Evolutionary conservation across 2,888 invertebrate species (phyloP).

Genomic region (Nemoura dubitans): DNA sequence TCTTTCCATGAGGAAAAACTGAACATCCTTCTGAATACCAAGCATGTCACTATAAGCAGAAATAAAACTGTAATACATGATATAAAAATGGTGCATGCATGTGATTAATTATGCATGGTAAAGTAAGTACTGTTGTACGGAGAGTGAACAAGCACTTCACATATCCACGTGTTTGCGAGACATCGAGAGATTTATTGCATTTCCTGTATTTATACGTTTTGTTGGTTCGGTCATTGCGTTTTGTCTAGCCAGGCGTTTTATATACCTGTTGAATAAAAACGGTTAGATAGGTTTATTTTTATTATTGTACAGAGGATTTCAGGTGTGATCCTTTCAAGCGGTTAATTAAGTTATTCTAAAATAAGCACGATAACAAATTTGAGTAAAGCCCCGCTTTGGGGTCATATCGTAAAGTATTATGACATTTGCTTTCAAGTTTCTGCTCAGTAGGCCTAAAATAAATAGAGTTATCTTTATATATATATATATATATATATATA

Average conservation of each 20-base stretch:
- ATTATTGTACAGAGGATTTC: too few species aligned
- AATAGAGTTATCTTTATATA: too few species aligned
- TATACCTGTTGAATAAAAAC: neutral
- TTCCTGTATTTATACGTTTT: neutral
- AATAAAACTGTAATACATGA: neutral
- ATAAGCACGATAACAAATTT: too few species aligned
- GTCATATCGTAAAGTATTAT: too few species aligned
- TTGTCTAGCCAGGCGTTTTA: neutral
- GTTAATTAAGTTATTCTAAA: too few species aligned
- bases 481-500: too few species aligned
- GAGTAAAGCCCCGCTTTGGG: too few species aligned
- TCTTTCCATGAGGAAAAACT: neutral
- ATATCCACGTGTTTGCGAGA: neutral
- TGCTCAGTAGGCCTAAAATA: too few species aligned
- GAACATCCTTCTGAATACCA: neutral
- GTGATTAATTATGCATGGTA: neutral
- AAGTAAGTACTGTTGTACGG: neutral
- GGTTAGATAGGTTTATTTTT: too few species aligned
- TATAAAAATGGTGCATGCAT: neutral
- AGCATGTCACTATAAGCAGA: neutral
- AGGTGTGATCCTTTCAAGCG: too few species aligned
- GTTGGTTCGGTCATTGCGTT: neutral
- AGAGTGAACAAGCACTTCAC: neutral
- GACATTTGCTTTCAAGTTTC: too few species aligned
- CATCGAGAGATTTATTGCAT: neutral